Base-by-base conservation (phyloP, 2,113 vertebrate genomes). In the Trichomycterus rosablanca region DNA sequence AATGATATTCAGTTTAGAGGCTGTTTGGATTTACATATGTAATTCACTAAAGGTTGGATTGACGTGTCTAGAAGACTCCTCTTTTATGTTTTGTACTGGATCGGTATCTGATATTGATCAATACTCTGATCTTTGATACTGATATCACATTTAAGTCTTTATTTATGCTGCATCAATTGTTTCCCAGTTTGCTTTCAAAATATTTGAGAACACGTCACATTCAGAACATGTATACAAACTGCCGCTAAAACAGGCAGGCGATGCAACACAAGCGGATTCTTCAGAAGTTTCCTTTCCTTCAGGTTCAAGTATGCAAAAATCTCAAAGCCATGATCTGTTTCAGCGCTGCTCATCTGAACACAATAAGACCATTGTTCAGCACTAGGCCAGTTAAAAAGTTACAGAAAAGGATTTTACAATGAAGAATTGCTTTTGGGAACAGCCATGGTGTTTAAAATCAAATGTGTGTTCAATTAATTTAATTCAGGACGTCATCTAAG, bases 311-410 rank as follows among this genome's bases (percentile, higher is more conserved):
- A 39, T 45, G 52, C 46, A 24, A 67, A 39, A 61, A 18, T 37
- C 60, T 62, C 35, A 54, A 59, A 34, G 30, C 26, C 53, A 45
- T 16, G 59, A 3, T 59, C 24, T 24, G 46, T 64, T 61, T 67
- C 59, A 54, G 45, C 37, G 59, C 9, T 42, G 68, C 54, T 40
- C 64, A 66, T 43, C 34, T 42, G 20, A 58, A 49, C 40, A 75
- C 70, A 77, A 68, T 63, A 53, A 40, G 39, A 12, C 18, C 67
- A 68, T 74, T 77, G 70, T 77, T 73, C 52, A 51, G 28, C 11
- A 35, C 20, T 30, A 42, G 59, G 58, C 28, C 70, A 59, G 66
- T 70, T 61, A 63, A 72, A 72, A 69, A 44, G 46, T 19, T 67
- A 67, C 67, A 51, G 58, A 68, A 70, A 45, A 28, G 37, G 7